These are phyloP conservation scores for Sceloporus tristichus DNA, from an alignment of 2,113 vertebrate species.

Conservation along the genomic window DNA sequence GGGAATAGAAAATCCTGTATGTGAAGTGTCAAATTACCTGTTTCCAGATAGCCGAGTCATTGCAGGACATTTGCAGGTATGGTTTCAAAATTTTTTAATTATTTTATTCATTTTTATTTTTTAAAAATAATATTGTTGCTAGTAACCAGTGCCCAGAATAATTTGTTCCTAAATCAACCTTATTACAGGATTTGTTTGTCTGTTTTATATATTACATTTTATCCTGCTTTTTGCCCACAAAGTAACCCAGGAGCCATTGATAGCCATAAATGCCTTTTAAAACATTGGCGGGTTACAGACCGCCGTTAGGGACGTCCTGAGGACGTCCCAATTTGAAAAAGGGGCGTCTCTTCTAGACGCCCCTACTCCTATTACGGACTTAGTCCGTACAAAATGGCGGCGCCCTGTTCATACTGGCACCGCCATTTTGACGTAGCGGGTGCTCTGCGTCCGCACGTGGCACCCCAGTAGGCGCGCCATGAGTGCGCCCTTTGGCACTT, in stretches of 20 bases:
- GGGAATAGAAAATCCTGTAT: slow-evolving; percentile 87
- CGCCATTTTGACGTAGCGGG: too few species aligned
- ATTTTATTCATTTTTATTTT: background rate
- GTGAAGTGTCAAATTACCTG: slow-evolving; percentile 90
- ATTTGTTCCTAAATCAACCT: background rate
- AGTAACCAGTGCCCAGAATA: background rate
- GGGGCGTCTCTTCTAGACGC: too few species aligned
- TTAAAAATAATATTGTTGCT: fast-evolving
- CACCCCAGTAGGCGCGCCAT: too few species aligned
- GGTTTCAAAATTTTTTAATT: background rate
- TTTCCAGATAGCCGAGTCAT: slow-evolving; percentile 94
- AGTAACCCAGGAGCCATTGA: background rate
- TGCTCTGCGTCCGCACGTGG: too few species aligned
- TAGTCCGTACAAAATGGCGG: too few species aligned
- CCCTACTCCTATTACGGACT: too few species aligned
- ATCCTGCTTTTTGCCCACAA: background rate
- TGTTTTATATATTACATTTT: background rate
- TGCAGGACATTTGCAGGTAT: slow-evolving; percentile 91
- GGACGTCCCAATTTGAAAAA: too few species aligned
- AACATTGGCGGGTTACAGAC: too few species aligned
- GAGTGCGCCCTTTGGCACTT: too few species aligned
- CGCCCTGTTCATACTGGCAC: too few species aligned
- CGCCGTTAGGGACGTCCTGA: too few species aligned
- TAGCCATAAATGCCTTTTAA: background rate
- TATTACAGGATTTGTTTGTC: background rate